These are phyloP conservation scores for Eleginops maclovinus DNA, from an alignment of 2,113 vertebrate species.

Conservation along the genomic window DNA sequence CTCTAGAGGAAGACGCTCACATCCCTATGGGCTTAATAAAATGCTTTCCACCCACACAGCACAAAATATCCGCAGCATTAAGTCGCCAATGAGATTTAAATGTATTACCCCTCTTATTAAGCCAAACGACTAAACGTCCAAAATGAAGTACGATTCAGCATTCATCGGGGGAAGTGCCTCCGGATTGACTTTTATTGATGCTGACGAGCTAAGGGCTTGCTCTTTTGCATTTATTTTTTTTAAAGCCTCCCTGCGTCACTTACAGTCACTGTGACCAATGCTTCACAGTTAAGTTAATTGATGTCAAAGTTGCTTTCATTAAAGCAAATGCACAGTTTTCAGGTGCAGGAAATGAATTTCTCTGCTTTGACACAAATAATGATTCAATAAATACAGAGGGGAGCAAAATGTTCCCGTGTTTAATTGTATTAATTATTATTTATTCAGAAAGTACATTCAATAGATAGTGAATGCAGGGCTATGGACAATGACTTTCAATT, in stretches of 20 bases:
- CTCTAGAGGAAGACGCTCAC: conserved; percentile 5
- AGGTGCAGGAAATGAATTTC: conserved; percentile 8
- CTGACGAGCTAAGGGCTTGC: conserved; percentile 27
- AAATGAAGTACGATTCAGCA: conserved; percentile 24
- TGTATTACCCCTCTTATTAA: conserved; percentile 25
- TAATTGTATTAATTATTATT: neutral
- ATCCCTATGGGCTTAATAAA: neutral
- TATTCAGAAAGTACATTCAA: neutral
- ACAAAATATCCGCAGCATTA: conserved; percentile 13
- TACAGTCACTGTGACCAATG: conserved; percentile 29
- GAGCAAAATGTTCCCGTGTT: neutral
- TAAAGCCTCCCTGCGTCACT: conserved; percentile 32
- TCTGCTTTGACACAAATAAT: neutral
- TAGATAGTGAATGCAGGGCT: neutral
- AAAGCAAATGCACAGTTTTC: neutral
- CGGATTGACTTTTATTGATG: conserved; percentile 37
- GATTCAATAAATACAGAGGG: neutral
- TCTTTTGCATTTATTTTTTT: conserved; percentile 47
- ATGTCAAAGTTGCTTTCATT: conserved; percentile 41
- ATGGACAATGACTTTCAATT: neutral
- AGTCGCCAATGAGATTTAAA: conserved; percentile 22
- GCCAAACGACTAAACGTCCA: conserved; percentile 14
- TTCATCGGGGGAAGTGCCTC: conserved; percentile 52
- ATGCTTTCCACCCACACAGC: conserved; percentile 31
- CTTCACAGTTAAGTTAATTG: conserved; percentile 19